phyloP scores from a whole-genome alignment of 1,140 invertebrate species.

The Chymomyza costata region DNA sequence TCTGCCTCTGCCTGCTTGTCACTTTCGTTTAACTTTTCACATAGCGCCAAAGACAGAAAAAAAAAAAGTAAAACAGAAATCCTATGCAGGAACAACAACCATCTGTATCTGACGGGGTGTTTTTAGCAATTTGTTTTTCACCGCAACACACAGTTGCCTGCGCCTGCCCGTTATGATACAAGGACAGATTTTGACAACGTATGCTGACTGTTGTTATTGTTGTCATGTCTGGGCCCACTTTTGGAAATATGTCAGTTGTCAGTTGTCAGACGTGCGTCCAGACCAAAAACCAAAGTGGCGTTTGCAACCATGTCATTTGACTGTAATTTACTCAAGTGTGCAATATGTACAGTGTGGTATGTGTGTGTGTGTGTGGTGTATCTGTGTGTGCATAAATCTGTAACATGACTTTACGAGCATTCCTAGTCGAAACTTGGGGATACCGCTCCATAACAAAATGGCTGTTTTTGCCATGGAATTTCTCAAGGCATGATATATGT shows the following conservation, averaged over 20 bases:
- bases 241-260: conserved; percentile 66
- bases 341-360: conserved; percentile 13
- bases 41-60: conserved; percentile 28
- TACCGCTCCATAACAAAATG: too few relatives aligned
- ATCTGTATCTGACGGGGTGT: conserved; percentile 44
- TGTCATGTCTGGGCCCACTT: conserved; percentile 71
- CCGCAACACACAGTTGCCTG: conserved; percentile 42
- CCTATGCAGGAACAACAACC: too few relatives aligned
- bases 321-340: conserved; percentile 61
- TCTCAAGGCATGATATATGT: too few relatives aligned
- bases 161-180: conserved; percentile 50
- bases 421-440: too few relatives aligned
- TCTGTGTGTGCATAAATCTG: conserved; percentile 56
- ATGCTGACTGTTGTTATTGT: conserved; percentile 54
- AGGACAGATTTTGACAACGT: conserved; percentile 48
- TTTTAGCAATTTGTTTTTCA: conserved; percentile 71
- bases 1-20: conserved; percentile 40
- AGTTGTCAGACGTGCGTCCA: conserved; percentile 9
- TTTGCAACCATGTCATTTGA: conserved; percentile 68
- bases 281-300: conserved; percentile 42
- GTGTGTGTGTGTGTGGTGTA: conserved; percentile 25
- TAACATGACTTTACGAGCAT: conserved; percentile 22
- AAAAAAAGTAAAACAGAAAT: conserved; percentile 19
- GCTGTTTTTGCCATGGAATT: too few relatives aligned
- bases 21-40: conserved; percentile 72